Evolutionary conservation across 2,113 vertebrate genomes (phyloP).

Genomic region (Pteruthius melanotis): DNA sequence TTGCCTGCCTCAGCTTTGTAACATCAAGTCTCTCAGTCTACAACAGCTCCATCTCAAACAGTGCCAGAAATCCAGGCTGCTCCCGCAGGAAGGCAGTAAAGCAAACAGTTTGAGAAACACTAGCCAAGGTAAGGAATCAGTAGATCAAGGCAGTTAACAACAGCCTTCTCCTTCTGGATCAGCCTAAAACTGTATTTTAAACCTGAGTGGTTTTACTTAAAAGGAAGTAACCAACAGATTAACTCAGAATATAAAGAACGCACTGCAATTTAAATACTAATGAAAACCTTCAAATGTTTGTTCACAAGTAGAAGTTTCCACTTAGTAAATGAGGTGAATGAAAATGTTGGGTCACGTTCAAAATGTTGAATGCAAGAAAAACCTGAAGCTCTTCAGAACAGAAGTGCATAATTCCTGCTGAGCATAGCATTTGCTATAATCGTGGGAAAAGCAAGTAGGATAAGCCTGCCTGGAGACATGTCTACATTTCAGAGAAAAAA

Average conservation of each 20-base stretch:
- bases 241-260: not conserved
- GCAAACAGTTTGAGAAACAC: not conserved
- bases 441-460: constrained; percentile 21
- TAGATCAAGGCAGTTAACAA: not conserved
- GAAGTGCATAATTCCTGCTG: not conserved
- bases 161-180: not conserved
- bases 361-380: not conserved
- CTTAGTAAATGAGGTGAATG: not conserved
- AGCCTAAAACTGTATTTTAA: not conserved
- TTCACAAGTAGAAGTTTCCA: not conserved
- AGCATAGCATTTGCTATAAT: not conserved
- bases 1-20: not conserved
- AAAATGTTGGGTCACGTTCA: not conserved
- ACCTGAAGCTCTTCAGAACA: not conserved
- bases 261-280: not conserved
- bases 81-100: not conserved
- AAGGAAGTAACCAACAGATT: not conserved
- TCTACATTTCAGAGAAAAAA: constrained; percentile 39
- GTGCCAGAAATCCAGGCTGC: not conserved
- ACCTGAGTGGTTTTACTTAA: not conserved
- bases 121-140: not conserved
- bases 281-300: not conserved
- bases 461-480: constrained; percentile 60
- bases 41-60: not conserved
- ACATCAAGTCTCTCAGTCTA: not conserved